A percentile compares a stretch with the other conserved stretches of the same genome.
These are phyloP conservation scores for Eupelmus urozonus DNA, from an alignment of 2,888 invertebrate genomes.

Conservation along the genomic window DNA sequence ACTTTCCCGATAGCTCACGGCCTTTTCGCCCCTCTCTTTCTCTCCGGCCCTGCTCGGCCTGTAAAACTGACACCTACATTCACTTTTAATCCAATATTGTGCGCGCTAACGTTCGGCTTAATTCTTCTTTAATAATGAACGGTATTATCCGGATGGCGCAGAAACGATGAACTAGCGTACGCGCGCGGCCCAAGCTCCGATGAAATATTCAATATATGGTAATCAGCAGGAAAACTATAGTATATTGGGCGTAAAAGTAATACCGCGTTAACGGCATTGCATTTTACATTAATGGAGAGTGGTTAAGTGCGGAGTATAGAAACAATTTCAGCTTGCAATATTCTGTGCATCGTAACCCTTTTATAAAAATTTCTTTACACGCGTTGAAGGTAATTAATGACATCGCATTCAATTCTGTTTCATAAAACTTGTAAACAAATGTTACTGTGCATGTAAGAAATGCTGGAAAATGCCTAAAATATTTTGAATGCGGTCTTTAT, in stretches of 20 bases:
- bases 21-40: background rate
- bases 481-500: too few relatives aligned
- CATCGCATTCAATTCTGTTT: too few relatives aligned
- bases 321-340: too few relatives aligned
- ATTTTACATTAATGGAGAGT: background rate
- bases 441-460: too few relatives aligned
- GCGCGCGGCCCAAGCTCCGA: background rate
- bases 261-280: background rate
- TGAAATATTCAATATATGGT: constrained; percentile 30
- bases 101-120: constrained; percentile 26
- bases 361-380: too few relatives aligned
- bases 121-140: constrained; percentile 40
- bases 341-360: too few relatives aligned
- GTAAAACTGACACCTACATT: constrained; percentile 25
- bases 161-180: background rate
- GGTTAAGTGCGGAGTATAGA: too few relatives aligned
- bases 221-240: background rate
- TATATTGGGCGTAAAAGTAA: constrained; percentile 19
- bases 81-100: constrained; percentile 40
- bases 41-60: background rate
- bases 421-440: too few relatives aligned
- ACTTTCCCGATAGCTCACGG: constrained; percentile 42
- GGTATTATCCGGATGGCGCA: constrained; percentile 1
- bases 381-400: too few relatives aligned
- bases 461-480: too few relatives aligned